These are phyloP conservation scores for Pemphigus obesinymphae DNA, from an alignment of 1,140 invertebrate species.

Conservation along the genomic window DNA sequence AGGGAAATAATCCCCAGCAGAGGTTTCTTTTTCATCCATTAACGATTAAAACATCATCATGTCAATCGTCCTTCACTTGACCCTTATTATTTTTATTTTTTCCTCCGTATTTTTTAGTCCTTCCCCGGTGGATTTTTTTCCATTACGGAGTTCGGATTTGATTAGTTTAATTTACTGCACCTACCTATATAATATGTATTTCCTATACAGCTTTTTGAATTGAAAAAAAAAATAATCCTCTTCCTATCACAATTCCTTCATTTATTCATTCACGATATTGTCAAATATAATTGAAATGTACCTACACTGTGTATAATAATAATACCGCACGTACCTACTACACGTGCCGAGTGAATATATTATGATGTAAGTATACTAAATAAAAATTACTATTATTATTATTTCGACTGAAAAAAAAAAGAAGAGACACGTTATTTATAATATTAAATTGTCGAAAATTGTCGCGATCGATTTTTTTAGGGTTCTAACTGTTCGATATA, in stretches of 20 bases:
- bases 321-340: not conserved
- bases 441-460: no score
- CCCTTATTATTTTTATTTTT: constrained; percentile 11
- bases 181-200: not conserved
- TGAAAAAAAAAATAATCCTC: not conserved
- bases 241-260: not conserved
- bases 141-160: constrained; percentile 26
- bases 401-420: no score
- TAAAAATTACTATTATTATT: no score
- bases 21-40: constrained; percentile 39
- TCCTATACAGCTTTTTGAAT: not conserved
- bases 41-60: constrained; percentile 41
- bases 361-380: no score
- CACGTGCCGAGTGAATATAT: not conserved
- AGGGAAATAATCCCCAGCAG: constrained; percentile 26
- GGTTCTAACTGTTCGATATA: no score
- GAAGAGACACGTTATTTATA: no score
- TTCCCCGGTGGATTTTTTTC: constrained; percentile 23
- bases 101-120: constrained; percentile 7
- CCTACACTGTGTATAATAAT: not conserved
- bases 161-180: constrained; percentile 20
- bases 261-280: not conserved
- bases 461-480: no score
- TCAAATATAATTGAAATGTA: not conserved
- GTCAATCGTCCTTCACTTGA: constrained; percentile 36